Conservation (phyloP, 2,888 invertebrate species). For the Synanthedon myopaeformis region DNA sequence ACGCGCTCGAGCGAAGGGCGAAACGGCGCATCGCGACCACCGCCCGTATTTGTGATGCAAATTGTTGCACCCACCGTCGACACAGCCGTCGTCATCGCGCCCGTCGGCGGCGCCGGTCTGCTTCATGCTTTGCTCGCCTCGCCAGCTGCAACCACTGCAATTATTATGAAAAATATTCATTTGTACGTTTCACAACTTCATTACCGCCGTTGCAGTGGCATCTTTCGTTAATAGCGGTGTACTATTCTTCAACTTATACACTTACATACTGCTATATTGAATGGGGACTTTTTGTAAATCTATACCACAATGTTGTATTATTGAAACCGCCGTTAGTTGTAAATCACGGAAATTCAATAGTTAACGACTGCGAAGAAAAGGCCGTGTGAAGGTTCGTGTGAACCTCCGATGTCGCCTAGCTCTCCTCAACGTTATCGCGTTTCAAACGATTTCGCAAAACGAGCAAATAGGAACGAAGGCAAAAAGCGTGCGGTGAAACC, state of each 20-base stretch:
- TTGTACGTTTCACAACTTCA: conserved; percentile 42
- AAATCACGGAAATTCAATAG: conserved; percentile 55
- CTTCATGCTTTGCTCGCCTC: conserved; percentile 41
- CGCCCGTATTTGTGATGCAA: conserved; percentile 44
- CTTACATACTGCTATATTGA: not conserved
- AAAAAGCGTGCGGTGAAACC: conserved; percentile 69
- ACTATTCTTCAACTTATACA: no score
- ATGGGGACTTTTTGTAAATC: conserved; percentile 19
- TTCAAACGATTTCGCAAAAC: conserved; percentile 70
- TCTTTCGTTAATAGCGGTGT: not conserved
- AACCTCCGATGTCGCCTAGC: conserved; percentile 41
- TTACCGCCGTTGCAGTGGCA: conserved; percentile 36
- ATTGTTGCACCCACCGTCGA: conserved; percentile 37
- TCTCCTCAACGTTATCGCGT: conserved; percentile 64
- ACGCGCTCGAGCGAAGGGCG: conserved; percentile 23
- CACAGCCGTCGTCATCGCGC: conserved; percentile 21
- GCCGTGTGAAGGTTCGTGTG: conserved; percentile 61
- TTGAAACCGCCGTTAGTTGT: conserved; percentile 25
- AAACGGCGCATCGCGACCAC: conserved; percentile 40
- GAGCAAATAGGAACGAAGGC: conserved; percentile 65
- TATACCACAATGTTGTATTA: conserved; percentile 14
- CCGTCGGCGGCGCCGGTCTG: conserved; percentile 31
- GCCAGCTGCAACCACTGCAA: conserved; percentile 47
- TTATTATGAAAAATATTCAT: conserved; percentile 67
- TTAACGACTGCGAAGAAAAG: conserved; percentile 43